Evolutionary conservation across 2,797 vertebrate genomes (phyloP).

Genomic region (Sternotherus odoratus): DNA sequence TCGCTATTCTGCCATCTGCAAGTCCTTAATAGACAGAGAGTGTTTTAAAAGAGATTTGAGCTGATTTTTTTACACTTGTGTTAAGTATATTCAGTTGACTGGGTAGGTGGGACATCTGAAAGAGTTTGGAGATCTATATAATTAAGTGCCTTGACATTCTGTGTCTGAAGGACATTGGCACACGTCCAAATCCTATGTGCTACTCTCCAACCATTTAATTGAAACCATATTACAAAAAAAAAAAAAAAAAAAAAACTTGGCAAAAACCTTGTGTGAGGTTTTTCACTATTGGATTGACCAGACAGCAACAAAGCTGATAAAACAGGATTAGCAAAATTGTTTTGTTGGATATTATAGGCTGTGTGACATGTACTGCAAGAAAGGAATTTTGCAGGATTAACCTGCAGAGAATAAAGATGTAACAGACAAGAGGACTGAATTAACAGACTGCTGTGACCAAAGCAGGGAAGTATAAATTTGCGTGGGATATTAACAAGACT

Average conservation of each 20-base stretch:
- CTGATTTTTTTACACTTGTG: slow-evolving; percentile 64
- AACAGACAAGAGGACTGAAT: slow-evolving; percentile 82
- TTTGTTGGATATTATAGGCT: slow-evolving; percentile 85
- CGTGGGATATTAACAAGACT: slow-evolving; percentile 68
- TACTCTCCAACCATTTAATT: slow-evolving; percentile 85
- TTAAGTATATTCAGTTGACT: slow-evolving; percentile 55
- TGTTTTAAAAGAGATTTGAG: slow-evolving; percentile 57
- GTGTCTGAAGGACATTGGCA: slow-evolving; percentile 87
- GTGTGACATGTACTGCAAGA: slow-evolving; percentile 81
- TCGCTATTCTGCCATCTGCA: slow-evolving; percentile 60
- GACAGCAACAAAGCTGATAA: slow-evolving; percentile 87
- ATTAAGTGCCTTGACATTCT: slow-evolving; percentile 83
- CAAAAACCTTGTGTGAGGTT: slow-evolving; percentile 80
- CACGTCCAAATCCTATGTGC: slow-evolving; percentile 79
- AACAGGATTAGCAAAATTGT: slow-evolving; percentile 87
- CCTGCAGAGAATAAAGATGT: slow-evolving; percentile 83
- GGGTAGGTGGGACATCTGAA: slow-evolving; percentile 64
- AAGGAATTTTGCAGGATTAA: slow-evolving; percentile 86
- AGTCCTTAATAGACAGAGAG: slow-evolving; percentile 58
- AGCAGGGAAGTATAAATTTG: slow-evolving; percentile 76
- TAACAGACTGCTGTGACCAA: slow-evolving; percentile 80
- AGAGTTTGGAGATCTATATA: slow-evolving; percentile 73
- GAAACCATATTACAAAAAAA: slow-evolving; percentile 81
- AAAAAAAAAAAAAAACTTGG: slow-evolving; percentile 74
- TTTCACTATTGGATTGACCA: slow-evolving; percentile 84